Percentiles rank a stretch among this genome's conserved stretches.
phyloP scores from a whole-genome alignment of 1,140 invertebrate genomes.

The Pseudomyrmex dendroicus region DNA sequence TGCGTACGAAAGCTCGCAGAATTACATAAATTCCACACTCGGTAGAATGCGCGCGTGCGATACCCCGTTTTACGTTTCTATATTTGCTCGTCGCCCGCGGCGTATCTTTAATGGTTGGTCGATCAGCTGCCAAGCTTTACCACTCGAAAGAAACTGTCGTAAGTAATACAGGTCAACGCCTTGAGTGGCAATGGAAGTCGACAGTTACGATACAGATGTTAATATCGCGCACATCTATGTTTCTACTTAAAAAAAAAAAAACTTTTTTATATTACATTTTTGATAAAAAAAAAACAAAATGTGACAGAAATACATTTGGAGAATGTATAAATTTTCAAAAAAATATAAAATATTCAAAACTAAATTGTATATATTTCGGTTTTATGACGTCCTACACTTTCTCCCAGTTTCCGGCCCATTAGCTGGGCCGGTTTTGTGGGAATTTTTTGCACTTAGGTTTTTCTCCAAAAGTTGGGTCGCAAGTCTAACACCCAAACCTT shows the following conservation, averaged over 20 bases:
- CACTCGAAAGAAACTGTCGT: slow-evolving; percentile 57
- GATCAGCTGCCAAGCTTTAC: slow-evolving; percentile 49
- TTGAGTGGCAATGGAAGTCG: slow-evolving; percentile 18
- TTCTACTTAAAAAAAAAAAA: not conserved
- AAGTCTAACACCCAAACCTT: no score
- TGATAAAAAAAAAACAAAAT: not conserved
- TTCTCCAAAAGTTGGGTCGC: no score
- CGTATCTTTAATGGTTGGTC: slow-evolving; percentile 39
- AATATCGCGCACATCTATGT: not conserved
- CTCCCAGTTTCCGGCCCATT: no score
- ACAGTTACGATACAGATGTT: not conserved
- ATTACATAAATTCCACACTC: slow-evolving; percentile 16
- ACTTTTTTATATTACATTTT: not conserved
- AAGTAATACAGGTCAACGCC: slow-evolving; percentile 57
- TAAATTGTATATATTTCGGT: no score
- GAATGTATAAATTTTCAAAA: not conserved
- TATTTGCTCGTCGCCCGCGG: slow-evolving; percentile 29
- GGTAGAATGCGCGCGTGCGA: not conserved
- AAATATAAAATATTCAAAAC: not conserved
- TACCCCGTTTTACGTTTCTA: slow-evolving; percentile 18
- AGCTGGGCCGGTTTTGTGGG: no score
- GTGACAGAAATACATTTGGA: no score
- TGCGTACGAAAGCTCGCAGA: not conserved
- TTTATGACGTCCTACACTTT: no score
- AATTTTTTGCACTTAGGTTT: no score